These are phyloP conservation scores for Gobio occitaniae DNA, from an alignment of 2,797 vertebrate species.

Conservation along the genomic window DNA sequence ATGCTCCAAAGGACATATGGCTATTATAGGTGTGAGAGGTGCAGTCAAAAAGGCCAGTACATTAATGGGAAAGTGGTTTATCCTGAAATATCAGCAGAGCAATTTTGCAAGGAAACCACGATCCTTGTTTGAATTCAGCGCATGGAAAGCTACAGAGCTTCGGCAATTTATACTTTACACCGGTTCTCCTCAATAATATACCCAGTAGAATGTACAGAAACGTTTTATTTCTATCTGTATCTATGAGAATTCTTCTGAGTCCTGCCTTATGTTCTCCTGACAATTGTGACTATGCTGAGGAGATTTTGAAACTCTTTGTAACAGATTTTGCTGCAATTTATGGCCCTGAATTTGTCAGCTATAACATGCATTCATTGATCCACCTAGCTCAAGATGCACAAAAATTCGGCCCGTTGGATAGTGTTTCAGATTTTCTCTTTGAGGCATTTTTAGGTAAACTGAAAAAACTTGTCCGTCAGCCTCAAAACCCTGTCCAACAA, in stretches of 20 bases:
- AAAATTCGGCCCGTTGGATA: constrained; percentile 48
- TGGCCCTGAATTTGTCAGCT: constrained; percentile 47
- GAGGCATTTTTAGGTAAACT: constrained; percentile 48
- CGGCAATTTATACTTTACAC: constrained; percentile 47
- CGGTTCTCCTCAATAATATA: constrained; percentile 43
- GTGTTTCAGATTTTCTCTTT: constrained; percentile 49
- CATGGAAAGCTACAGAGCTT: constrained; percentile 53
- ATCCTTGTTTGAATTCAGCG: constrained; percentile 45
- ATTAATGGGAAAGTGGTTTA: constrained; percentile 19
- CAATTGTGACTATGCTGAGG: background rate
- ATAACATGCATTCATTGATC: constrained; percentile 43
- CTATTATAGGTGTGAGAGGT: constrained; percentile 37
- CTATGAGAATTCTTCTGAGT: constrained; percentile 49
- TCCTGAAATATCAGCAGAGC: constrained; percentile 25
- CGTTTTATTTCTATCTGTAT: constrained; percentile 42
- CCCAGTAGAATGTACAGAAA: constrained; percentile 26
- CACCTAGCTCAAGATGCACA: constrained; percentile 49
- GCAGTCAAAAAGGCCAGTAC: constrained; percentile 26
- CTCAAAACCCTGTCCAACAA: constrained; percentile 48
- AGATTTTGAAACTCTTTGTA: constrained; percentile 24
- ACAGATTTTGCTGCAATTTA: constrained; percentile 47
- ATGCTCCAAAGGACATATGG: constrained; percentile 23
- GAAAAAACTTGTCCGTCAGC: constrained; percentile 40
- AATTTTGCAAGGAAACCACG: constrained; percentile 46
- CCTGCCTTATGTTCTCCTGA: constrained; percentile 37